phyloP scores from a whole-genome alignment of 2,888 invertebrate species.

The Pherbina coryleti region DNA sequence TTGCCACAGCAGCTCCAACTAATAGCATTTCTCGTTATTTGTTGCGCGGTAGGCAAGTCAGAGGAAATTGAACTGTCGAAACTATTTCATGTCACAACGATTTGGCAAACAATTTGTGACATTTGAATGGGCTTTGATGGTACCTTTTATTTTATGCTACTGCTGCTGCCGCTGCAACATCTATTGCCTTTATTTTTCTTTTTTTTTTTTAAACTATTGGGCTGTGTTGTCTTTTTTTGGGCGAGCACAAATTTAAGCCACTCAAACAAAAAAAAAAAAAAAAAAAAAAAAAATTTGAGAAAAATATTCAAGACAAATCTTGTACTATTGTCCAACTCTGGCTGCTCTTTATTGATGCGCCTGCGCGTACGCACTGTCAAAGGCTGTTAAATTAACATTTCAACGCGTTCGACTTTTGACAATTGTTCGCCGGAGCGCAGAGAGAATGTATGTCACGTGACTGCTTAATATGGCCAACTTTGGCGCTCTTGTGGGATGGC shows the following conservation, averaged over 20 bases:
- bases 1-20: slow-evolving; percentile 36
- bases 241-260: not conserved
- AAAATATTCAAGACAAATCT: not conserved
- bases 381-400: slow-evolving; percentile 33
- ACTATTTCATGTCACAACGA: slow-evolving; percentile 66
- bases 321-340: not conserved
- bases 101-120: slow-evolving; percentile 66
- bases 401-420: slow-evolving; percentile 14
- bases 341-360: slow-evolving; percentile 15
- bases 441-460: slow-evolving; percentile 29
- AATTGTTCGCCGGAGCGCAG: not conserved
- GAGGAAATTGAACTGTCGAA: slow-evolving; percentile 68
- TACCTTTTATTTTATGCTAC: slow-evolving; percentile 51
- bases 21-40: not conserved
- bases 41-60: slow-evolving; percentile 37
- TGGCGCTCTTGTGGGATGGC: not conserved
- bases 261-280: no score
- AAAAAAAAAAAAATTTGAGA: no score
- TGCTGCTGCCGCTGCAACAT: not conserved
- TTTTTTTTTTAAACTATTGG: not conserved
- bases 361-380: slow-evolving; percentile 7
- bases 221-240: not conserved
- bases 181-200: not conserved
- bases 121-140: slow-evolving; percentile 62
- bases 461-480: not conserved